Conservation (phyloP, 2,888 invertebrate genomes). For the Marasmarcha lunaedactyla region DNA sequence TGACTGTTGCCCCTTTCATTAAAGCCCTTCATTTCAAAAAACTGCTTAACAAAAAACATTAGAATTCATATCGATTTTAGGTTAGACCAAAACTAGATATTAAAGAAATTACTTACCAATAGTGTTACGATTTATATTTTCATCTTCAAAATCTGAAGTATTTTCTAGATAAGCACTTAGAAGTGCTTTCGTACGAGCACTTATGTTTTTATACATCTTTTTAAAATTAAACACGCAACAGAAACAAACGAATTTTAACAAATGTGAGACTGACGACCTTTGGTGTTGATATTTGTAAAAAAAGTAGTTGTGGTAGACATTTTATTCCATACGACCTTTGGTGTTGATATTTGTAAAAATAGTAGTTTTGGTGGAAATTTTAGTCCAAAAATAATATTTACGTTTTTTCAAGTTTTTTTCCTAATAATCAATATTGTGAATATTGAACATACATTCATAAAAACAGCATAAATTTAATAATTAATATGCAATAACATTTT, state of each 20-base stretch:
- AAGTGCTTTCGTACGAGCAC: not conserved
- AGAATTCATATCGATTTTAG: not conserved
- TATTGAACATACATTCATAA: not conserved
- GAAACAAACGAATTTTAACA: not conserved
- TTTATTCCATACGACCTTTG: not conserved
- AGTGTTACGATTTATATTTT: not conserved
- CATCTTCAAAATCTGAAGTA: not conserved
- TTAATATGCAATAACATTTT: not conserved
- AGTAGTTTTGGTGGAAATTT: not conserved
- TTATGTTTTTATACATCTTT: not conserved
- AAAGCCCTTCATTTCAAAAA: not conserved
- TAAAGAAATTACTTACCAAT: slow-evolving; percentile 1
- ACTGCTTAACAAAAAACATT: not conserved
- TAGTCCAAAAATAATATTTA: not conserved
- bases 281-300: too few relatives aligned
- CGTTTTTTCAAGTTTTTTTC: not conserved
- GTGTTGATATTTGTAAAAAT: not conserved
- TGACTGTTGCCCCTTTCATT: not conserved
- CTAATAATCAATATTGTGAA: not conserved
- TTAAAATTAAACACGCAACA: not conserved
- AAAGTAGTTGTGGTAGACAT: too few relatives aligned
- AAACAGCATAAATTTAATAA: too few relatives aligned
- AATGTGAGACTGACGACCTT: not conserved
- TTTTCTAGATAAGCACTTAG: not conserved
- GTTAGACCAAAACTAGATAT: not conserved